phyloP scores from a whole-genome alignment of 2,888 invertebrate species.

The Cheilosia soror region DNA sequence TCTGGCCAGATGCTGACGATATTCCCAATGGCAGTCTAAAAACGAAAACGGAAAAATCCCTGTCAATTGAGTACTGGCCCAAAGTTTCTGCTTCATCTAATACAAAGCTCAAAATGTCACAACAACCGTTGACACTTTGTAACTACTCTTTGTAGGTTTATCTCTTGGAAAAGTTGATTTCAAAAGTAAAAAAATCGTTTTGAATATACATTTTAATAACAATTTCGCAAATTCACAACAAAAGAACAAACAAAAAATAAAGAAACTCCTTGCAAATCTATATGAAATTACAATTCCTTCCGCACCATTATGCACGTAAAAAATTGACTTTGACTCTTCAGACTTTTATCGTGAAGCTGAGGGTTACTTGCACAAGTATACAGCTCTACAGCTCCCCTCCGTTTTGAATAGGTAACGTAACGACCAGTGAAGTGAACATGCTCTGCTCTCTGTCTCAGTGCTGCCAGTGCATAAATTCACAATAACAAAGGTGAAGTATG shows the following conservation, averaged over 20 bases:
- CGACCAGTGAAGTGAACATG: conserved; percentile 66
- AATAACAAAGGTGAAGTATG: conserved; percentile 67
- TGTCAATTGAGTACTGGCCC: too few relatives aligned
- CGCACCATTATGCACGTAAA: conserved; percentile 69
- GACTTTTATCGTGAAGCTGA: conserved; percentile 50
- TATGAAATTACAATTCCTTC: conserved; percentile 63
- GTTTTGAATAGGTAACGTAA: conserved; percentile 18
- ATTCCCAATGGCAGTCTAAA: too few relatives aligned
- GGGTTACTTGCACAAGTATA: neutral
- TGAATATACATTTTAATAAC: conserved; percentile 2
- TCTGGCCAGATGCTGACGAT: too few relatives aligned
- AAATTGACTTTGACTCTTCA: conserved; percentile 69
- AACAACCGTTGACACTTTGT: neutral
- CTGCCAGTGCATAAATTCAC: conserved; percentile 66
- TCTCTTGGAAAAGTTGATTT: neutral
- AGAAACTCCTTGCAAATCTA: conserved; percentile 36
- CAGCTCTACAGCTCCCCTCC: neutral
- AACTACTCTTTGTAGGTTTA: neutral
- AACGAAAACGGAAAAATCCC: too few relatives aligned
- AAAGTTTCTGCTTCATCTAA: too few relatives aligned
- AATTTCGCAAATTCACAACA: conserved; percentile 15
- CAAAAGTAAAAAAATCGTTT: neutral
- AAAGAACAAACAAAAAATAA: neutral
- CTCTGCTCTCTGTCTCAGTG: conserved; percentile 30
- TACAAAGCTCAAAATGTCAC: neutral